These are phyloP conservation scores for Lysandra coridon DNA, from an alignment of 2,888 invertebrate species.

Conservation along the genomic window DNA sequence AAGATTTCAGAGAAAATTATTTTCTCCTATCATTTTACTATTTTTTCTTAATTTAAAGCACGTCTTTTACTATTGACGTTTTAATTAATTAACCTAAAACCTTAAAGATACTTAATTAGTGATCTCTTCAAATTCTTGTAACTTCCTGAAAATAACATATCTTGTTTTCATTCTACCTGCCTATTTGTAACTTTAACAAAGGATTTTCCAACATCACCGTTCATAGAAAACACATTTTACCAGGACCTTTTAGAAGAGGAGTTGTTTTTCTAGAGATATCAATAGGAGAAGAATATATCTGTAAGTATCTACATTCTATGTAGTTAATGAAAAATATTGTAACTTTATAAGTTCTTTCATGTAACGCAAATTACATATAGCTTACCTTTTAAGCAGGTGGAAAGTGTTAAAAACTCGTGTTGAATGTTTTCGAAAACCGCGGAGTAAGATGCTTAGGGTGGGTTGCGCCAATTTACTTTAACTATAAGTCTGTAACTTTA, in stretches of 20 bases:
- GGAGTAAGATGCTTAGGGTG: not conserved
- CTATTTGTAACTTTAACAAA: constrained; percentile 24
- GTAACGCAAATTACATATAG: too few species aligned
- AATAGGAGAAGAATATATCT: not conserved
- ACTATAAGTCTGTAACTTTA: too few species aligned
- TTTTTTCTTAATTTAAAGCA: too few species aligned
- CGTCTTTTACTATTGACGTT: not conserved
- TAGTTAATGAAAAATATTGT: too few species aligned
- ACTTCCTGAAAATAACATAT: not conserved
- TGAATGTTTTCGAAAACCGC: too few species aligned
- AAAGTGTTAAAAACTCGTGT: too few species aligned
- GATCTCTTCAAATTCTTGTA: not conserved
- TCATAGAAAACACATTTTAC: constrained; percentile 2
- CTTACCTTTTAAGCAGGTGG: too few species aligned
- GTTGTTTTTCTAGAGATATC: constrained; percentile 26
- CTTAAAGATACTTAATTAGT: not conserved
- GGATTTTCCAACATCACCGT: constrained; percentile 1
- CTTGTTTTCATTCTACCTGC: constrained; percentile 10
- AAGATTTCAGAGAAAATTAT: too few species aligned
- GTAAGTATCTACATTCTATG: too few species aligned
- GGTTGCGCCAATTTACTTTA: too few species aligned
- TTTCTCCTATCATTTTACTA: not conserved
- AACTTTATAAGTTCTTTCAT: too few species aligned
- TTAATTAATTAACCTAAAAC: not conserved
- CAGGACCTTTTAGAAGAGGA: not conserved